Conservation (phyloP, 2,888 invertebrate species). For the Pterobdella sp. region DNA sequence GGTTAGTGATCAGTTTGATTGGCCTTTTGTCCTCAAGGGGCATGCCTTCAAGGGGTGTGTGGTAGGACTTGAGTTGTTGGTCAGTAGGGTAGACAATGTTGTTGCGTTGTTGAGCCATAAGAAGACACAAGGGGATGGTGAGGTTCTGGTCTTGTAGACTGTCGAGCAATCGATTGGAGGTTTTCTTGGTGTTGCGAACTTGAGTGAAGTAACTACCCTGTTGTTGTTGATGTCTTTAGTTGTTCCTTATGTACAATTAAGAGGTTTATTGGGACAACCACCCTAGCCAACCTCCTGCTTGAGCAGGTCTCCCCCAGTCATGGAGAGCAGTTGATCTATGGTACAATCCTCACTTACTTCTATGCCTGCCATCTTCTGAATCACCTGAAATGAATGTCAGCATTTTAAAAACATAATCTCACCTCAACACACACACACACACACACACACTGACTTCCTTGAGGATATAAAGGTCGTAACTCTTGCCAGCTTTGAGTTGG, state of each 20-base stretch:
- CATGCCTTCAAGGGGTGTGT: background rate
- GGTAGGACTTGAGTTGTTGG: background rate
- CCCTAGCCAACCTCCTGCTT: constrained; percentile 69
- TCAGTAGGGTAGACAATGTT: constrained; percentile 69
- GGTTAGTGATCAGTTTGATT: constrained; percentile 67
- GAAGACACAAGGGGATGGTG: constrained; percentile 74
- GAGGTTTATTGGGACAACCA: background rate
- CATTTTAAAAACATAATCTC: background rate
- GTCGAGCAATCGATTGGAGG: constrained; percentile 86
- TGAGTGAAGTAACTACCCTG: constrained; percentile 95
- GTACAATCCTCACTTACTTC: constrained; percentile 95
- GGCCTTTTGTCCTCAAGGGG: constrained; percentile 49
- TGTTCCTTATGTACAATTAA: background rate
- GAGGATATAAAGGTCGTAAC: constrained; percentile 55
- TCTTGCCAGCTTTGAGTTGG: constrained; percentile 88
- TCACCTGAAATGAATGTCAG: constrained; percentile 60
- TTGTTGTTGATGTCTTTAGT: constrained; percentile 35
- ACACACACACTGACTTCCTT: background rate
- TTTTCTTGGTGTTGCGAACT: constrained; percentile 89
- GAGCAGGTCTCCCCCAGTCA: constrained; percentile 90
- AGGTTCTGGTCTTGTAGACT: constrained; percentile 86
- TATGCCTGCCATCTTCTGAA: constrained; percentile 98
- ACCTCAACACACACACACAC: background rate
- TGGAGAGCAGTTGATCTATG: constrained; percentile 85
- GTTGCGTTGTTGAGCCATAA: constrained; percentile 93